Conservation (phyloP, 2,113 vertebrate genomes). For the Austrofundulus limnaeus region DNA sequence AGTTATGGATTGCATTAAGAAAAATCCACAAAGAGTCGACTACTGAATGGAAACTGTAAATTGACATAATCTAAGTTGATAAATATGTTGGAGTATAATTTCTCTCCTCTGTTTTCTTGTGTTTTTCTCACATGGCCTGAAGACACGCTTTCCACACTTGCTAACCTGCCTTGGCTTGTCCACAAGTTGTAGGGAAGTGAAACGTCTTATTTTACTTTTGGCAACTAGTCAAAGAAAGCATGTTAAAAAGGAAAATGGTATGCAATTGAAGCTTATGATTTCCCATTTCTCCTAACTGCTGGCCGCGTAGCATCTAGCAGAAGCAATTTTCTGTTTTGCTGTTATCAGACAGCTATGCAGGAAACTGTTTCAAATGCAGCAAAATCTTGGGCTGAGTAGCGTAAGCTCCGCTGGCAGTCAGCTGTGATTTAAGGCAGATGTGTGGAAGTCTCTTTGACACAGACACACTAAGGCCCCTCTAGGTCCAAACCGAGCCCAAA, state of each 20-base stretch:
- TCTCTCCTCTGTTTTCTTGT: not conserved
- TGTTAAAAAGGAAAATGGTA: conserved; percentile 58
- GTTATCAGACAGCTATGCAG: conserved; percentile 54
- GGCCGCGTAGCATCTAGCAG: conserved; percentile 59
- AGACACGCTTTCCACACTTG: conserved; percentile 7
- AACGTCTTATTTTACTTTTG: conserved; percentile 45
- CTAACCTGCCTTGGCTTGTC: conserved; percentile 65
- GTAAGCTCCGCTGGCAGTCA: conserved; percentile 39
- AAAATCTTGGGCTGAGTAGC: conserved; percentile 46
- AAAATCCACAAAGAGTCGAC: conserved; percentile 8
- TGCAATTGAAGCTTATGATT: conserved; percentile 55
- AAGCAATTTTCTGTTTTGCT: conserved; percentile 40
- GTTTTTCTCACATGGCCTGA: not conserved
- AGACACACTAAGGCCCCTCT: conserved; percentile 26
- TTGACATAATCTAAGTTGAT: not conserved
- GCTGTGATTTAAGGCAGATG: conserved; percentile 71
- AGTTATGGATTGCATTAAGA: conserved; percentile 16
- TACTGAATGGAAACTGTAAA: not conserved
- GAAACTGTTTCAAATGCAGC: conserved; percentile 46
- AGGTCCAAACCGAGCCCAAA: conserved; percentile 27
- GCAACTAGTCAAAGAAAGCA: conserved; percentile 53
- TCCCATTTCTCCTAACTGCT: conserved; percentile 38
- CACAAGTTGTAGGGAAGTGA: conserved; percentile 27
- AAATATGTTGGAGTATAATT: not conserved
- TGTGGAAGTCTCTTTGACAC: conserved; percentile 54